Base-by-base conservation (phyloP, 2,113 vertebrate genomes). In the Myiozetetes cayanensis region DNA sequence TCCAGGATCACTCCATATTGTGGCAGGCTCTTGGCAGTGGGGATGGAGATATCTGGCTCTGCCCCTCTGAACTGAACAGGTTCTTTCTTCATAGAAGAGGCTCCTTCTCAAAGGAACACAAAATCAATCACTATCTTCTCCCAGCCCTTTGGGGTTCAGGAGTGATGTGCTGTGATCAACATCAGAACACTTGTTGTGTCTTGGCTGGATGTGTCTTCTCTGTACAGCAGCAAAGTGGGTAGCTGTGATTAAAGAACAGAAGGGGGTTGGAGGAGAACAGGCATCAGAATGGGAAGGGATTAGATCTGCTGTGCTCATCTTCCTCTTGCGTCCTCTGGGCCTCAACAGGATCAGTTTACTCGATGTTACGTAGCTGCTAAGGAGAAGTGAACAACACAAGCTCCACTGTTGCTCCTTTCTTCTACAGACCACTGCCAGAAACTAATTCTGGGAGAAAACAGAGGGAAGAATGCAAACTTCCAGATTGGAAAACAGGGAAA, bases 101-200 rank as follows among this genome's bases (percentile, higher is more conserved):
- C 25, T 87, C 1, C n/a, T 89, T 75, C 74, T 85, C 74, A 85
- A 58, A 96, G 53, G n/a, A 72, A 4, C 4, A 3, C 28, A 43
- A 53, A 28, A 58, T 67, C 75, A 82, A 68, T 79, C 41, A 16
- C 33, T 67, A 0, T 43, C 12, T 90, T 94, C 30, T 72, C 30
- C 21, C 44, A 58, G 47, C 33, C 39, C 53, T 88, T 88, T 53
- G 58, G 71, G 33, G 27, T 46, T 87, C 15, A 30, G 66, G 52
- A 76, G 13, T 28, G 12, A 18, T 24, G 37, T 47, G 21, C 46
- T 44, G 33, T 73, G 35, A 35, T 77, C 58, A 63, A 67, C 4
- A 6, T 46, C 55, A 80, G 58, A 66, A 6, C 23, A 4, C 11
- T 87, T 39, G 25, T 28, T 0, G 0, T 39, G 46, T 18, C 85